These are phyloP conservation scores for Arctia plantaginis DNA, from an alignment of 2,888 invertebrate genomes.

Conservation along the genomic window DNA sequence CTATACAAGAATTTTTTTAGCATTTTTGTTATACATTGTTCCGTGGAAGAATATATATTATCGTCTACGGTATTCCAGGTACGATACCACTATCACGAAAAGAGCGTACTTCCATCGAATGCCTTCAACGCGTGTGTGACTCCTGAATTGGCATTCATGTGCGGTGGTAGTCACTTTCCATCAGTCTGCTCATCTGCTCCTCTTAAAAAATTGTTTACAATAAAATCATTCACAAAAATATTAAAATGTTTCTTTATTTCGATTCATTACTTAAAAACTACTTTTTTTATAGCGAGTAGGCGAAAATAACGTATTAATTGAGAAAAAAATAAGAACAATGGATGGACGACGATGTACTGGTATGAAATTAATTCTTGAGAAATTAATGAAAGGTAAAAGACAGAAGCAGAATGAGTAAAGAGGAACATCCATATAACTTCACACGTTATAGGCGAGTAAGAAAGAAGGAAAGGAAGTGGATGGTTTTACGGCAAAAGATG, in stretches of 20 bases:
- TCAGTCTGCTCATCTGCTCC: too few species aligned
- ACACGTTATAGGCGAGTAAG: background rate
- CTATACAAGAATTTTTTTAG: too few species aligned
- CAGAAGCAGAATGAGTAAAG: background rate
- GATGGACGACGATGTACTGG: background rate
- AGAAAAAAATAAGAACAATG: too few species aligned
- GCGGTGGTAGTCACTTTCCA: too few species aligned
- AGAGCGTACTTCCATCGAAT: too few species aligned
- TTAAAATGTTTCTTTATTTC: background rate
- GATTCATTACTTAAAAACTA: background rate
- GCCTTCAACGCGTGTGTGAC: too few species aligned
- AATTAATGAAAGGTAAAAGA: too few species aligned
- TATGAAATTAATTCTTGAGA: background rate
- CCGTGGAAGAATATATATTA: too few species aligned
- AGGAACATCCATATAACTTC: background rate
- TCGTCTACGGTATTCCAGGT: too few species aligned
- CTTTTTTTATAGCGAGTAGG: background rate
- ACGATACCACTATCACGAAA: too few species aligned
- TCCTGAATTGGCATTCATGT: too few species aligned
- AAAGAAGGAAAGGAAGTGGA: background rate
- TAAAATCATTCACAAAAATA: background rate
- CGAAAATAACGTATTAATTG: background rate
- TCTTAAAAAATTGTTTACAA: background rate
- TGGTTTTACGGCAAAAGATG: background rate
- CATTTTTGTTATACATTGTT: too few species aligned